Percentiles rank a stretch among this genome's conserved stretches.
These are phyloP conservation scores for Cotesia typhae DNA, from an alignment of 1,140 invertebrate species.

Conservation along the genomic window DNA sequence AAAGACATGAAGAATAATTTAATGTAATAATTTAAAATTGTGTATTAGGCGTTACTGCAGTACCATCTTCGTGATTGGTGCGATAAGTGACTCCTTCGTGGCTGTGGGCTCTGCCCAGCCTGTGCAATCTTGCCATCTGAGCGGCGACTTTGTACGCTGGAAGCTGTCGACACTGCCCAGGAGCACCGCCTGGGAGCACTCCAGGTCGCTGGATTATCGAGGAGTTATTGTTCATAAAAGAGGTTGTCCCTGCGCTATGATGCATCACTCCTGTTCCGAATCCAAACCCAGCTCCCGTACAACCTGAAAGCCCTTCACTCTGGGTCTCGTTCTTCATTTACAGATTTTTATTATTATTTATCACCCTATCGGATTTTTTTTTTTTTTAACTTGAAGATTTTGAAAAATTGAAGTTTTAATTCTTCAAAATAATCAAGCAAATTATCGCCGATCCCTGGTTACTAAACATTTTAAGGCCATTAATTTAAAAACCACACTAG, in stretches of 20 bases:
- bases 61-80: conserved; percentile 74
- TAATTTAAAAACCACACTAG: no score
- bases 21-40: conserved; percentile 39
- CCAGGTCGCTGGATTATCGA: conserved; percentile 49
- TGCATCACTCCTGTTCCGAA: conserved; percentile 55
- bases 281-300: conserved; percentile 49
- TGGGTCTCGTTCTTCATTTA: conserved; percentile 50
- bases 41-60: conserved; percentile 75
- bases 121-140: conserved; percentile 80
- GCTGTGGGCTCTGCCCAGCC: conserved; percentile 83
- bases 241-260: conserved; percentile 43
- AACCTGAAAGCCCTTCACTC: conserved; percentile 65
- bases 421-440: no score
- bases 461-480: no score
- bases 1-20: conserved; percentile 16
- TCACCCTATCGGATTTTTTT: no score
- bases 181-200: conserved; percentile 36
- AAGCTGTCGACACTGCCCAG: conserved; percentile 67
- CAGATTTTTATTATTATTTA: conserved; percentile 33
- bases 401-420: no score
- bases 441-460: conserved; percentile 17
- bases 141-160: conserved; percentile 81
- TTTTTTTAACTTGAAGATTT: no score
- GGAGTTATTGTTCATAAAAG: conserved; percentile 38
- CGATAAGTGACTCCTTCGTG: conserved; percentile 82